A percentile compares a stretch with the other conserved stretches of the same genome.
These are phyloP conservation scores for Lota lota DNA, from an alignment of 2,113 vertebrate species.

Conservation along the genomic window DNA sequence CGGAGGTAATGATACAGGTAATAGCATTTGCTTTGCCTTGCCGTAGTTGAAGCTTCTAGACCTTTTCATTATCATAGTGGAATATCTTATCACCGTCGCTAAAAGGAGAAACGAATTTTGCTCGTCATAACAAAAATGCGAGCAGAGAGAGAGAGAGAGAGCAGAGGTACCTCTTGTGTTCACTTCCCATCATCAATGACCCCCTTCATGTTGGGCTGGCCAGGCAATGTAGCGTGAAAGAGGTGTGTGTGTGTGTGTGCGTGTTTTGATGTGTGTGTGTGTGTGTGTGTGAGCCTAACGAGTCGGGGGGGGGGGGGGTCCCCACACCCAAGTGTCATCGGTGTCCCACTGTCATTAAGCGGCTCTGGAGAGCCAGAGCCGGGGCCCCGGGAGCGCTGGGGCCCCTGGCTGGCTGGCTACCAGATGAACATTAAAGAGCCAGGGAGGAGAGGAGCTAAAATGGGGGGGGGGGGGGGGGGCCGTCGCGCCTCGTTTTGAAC, in stretches of 20 bases:
- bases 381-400: slow-evolving; percentile 50
- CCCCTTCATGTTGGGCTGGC: slow-evolving; percentile 64
- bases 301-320: slow-evolving; percentile 30
- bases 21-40: slow-evolving; percentile 61
- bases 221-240: slow-evolving; percentile 77
- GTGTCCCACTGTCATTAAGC: slow-evolving; percentile 77
- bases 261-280: slow-evolving; percentile 14
- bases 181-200: slow-evolving; percentile 60
- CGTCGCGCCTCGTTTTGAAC: slow-evolving; percentile 48
- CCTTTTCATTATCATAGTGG: slow-evolving; percentile 56
- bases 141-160: slow-evolving; percentile 38
- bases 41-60: slow-evolving; percentile 42
- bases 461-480: slow-evolving; percentile 17
- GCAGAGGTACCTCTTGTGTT: slow-evolving; percentile 39
- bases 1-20: slow-evolving; percentile 57
- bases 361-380: slow-evolving; percentile 56
- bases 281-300: slow-evolving; percentile 35
- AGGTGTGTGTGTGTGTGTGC: slow-evolving; percentile 34
- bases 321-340: slow-evolving; percentile 54
- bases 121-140: slow-evolving; percentile 54
- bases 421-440: slow-evolving; percentile 80
- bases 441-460: slow-evolving; percentile 66
- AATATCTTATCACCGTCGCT: slow-evolving; percentile 53
- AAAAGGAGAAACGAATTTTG: slow-evolving; percentile 51
- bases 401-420: slow-evolving; percentile 63